Percentiles rank a stretch among this genome's conserved stretches.
phyloP scores from a whole-genome alignment of 2,797 vertebrate species.

The Triplophysa yarkandensis region DNA sequence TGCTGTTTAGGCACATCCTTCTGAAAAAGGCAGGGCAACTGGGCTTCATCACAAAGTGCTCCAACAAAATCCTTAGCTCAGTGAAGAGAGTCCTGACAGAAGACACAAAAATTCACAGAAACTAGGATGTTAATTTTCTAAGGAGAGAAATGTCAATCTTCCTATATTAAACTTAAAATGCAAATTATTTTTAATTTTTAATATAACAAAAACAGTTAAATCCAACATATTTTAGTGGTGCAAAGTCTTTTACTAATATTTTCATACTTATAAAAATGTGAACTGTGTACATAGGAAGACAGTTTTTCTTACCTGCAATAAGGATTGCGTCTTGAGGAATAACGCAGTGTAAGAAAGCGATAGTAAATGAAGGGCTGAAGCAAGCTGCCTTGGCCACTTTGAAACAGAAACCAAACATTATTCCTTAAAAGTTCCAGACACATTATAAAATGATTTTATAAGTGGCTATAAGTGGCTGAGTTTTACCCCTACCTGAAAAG shows the following conservation, averaged over 20 bases:
- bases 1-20: slow-evolving; percentile 93
- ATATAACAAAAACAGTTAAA: no score
- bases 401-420: slow-evolving; percentile 40
- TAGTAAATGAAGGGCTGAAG: slow-evolving; percentile 98
- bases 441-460: neutral
- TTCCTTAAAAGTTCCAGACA: neutral
- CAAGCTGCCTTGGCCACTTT: slow-evolving; percentile 94
- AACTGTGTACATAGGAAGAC: neutral
- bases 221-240: no score
- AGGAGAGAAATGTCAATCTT: neutral
- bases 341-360: slow-evolving; percentile 94
- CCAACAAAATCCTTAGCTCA: slow-evolving; percentile 91
- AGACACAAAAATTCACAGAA: slow-evolving; percentile 5
- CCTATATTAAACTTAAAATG: no score
- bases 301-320: slow-evolving; percentile 89
- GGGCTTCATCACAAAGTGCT: slow-evolving; percentile 97
- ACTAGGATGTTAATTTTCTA: neutral
- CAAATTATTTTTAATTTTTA: no score
- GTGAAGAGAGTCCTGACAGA: slow-evolving; percentile 91
- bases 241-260: neutral
- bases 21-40: slow-evolving; percentile 91
- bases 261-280: neutral
- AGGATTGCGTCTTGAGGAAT: slow-evolving; percentile 95
- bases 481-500: slow-evolving; percentile 80
- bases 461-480: neutral